Percentiles rank a stretch among this genome's conserved stretches.
Evolutionary conservation across 2,888 invertebrate species (phyloP).

Genomic region (Nomada goodeniana): DNA sequence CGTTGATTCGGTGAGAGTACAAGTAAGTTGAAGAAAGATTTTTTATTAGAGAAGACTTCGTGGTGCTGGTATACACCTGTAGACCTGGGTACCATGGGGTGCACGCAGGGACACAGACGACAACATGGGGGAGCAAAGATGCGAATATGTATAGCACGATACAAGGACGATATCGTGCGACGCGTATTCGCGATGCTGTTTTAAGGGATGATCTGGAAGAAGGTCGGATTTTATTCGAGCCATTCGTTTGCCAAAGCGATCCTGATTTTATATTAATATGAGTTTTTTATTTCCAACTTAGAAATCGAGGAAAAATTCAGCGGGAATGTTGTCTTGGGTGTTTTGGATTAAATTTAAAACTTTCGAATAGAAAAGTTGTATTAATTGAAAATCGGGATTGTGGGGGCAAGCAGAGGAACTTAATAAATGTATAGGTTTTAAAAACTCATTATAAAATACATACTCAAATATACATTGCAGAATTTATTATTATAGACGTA

Average conservation of each 20-base stretch:
- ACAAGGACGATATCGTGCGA: constrained; percentile 32
- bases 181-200: constrained; percentile 18
- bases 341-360: no score
- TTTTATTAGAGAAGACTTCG: not conserved
- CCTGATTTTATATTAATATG: not conserved
- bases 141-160: constrained; percentile 1
- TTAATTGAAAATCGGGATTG: no score
- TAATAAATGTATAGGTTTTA: no score
- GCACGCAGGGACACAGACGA: not conserved
- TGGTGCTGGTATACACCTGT: not conserved
- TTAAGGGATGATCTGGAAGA: not conserved
- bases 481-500: no score
- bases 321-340: no score
- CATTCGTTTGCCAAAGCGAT: not conserved
- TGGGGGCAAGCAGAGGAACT: no score
- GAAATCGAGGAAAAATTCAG: no score
- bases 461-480: no score
- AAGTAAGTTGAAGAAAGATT: constrained; percentile 20
- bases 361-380: no score
- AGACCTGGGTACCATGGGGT: not conserved
- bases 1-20: constrained; percentile 3
- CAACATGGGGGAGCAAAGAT: constrained; percentile 18
- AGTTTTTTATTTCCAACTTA: no score
- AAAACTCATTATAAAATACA: no score
- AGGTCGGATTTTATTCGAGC: not conserved